These are phyloP conservation scores for Bufo bufo DNA, from an alignment of 2,113 vertebrate species.

Conservation along the genomic window DNA sequence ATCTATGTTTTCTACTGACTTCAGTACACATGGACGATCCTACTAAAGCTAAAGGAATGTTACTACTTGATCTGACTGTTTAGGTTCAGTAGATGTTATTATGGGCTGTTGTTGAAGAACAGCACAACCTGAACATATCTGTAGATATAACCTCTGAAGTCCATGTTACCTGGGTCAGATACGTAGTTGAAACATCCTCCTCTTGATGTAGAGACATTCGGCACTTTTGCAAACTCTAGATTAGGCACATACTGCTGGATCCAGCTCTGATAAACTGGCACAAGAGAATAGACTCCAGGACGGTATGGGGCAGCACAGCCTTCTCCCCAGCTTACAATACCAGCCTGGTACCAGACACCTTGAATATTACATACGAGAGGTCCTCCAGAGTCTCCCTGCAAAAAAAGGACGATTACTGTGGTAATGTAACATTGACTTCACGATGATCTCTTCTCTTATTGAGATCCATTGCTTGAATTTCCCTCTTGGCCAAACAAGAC, in stretches of 20 bases:
- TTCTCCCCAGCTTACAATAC: constrained; percentile 30
- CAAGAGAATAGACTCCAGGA: not conserved
- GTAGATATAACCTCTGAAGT: not conserved
- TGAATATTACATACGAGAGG: constrained; percentile 7
- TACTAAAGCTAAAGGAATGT: too few species aligned
- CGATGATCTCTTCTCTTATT: not conserved
- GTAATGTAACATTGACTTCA: too few species aligned
- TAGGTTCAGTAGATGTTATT: not conserved
- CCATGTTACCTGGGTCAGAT: not conserved
- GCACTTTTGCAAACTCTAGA: not conserved
- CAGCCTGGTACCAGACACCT: not conserved
- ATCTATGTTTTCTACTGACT: too few species aligned
- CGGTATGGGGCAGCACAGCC: not conserved
- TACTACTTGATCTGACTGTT: not conserved
- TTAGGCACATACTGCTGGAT: not conserved
- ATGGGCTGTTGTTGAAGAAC: not conserved
- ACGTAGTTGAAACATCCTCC: not conserved
- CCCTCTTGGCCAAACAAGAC: too few species aligned
- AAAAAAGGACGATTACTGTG: not conserved
- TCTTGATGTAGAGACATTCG: not conserved
- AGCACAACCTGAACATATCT: not conserved
- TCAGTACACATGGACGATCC: too few species aligned
- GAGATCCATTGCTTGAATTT: not conserved
- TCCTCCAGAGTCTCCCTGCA: constrained; percentile 10
- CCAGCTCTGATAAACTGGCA: not conserved